Base-by-base conservation (phyloP, 2,797 vertebrate species). In the Margarornis squamiger region DNA sequence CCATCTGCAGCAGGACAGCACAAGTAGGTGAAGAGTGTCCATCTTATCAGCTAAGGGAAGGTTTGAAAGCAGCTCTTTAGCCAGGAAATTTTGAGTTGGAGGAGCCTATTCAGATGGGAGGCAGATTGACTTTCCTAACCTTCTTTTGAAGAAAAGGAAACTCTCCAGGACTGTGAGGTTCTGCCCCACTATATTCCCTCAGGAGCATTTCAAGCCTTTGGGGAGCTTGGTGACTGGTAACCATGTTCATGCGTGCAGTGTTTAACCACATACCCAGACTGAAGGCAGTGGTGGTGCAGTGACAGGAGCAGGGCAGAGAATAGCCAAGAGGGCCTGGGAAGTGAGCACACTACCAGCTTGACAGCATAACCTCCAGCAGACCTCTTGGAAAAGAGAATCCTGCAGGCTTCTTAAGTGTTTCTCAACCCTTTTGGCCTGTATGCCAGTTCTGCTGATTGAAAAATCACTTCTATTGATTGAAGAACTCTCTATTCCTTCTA, bases 391-490 rank as follows among this genome's bases (percentile, higher is more conserved):
- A 52, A 63, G 18, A 72, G 21, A 90, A 16, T 41, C 12, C 41
- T 54, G 17, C 10, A 67, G 68, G 34, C 32, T 48, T 80, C 79
- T 90, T 70, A 65, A 83, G 23, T 21, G 30, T 57, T 92, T 66
- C 38, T 86, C 46, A 92, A 70, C 30, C 20, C 18, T 88, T 95
- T 58, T 90, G 82, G 38, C 49, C 46, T 75, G 4, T 45, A n/a
- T 0, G 1, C 57, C 54, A 38, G 20, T 68, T 95, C 74, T 74
- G 30, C 52, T 84, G 62, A 90, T 58, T 90, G 82, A 88, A 94
- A 96, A 90, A 75, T 84, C 88, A 66, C 49, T 90, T 95, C 11
- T 78, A 34, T 92, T 92, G 72, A 81, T 80, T 92, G 86, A 78
- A 88, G 79, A 84, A 88, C 39, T 43, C 75, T 76, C 41, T 81